These are phyloP conservation scores for Papilio polytes DNA, from an alignment of 1,140 invertebrate genomes.

Conservation along the genomic window DNA sequence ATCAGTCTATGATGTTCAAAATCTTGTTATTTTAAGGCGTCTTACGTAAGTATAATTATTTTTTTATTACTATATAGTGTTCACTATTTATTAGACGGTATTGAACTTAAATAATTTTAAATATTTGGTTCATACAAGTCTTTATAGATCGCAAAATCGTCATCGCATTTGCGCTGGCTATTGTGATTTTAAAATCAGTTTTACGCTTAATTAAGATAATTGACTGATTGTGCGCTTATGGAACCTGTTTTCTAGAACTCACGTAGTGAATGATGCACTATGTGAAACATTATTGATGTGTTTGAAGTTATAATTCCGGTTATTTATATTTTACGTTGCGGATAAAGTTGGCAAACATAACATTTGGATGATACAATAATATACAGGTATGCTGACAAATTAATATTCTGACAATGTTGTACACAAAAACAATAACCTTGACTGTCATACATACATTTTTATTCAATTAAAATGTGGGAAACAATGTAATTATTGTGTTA, in stretches of 20 bases:
- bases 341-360: constrained; percentile 16
- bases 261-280: neutral
- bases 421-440: neutral
- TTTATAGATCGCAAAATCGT: constrained; percentile 5
- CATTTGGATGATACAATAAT: neutral
- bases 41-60: constrained; percentile 78
- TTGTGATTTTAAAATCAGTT: constrained; percentile 21
- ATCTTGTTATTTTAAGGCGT: constrained; percentile 72
- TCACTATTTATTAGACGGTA: constrained; percentile 16
- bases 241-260: constrained; percentile 16
- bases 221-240: constrained; percentile 10
- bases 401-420: neutral
- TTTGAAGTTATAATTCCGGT: neutral
- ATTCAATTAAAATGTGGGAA: constrained; percentile 13
- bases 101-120: constrained; percentile 40
- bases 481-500: neutral
- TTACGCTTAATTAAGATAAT: constrained; percentile 16
- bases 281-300: neutral
- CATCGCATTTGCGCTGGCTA: neutral
- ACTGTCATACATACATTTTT: neutral
- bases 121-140: neutral
- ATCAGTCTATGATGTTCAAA: constrained; percentile 71
- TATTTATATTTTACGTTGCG: constrained; percentile 3
- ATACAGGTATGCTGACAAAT: neutral
- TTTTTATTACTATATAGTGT: constrained; percentile 70